Conservation (phyloP, 2,888 invertebrate species). For the Phrixothrix hirtus region DNA sequence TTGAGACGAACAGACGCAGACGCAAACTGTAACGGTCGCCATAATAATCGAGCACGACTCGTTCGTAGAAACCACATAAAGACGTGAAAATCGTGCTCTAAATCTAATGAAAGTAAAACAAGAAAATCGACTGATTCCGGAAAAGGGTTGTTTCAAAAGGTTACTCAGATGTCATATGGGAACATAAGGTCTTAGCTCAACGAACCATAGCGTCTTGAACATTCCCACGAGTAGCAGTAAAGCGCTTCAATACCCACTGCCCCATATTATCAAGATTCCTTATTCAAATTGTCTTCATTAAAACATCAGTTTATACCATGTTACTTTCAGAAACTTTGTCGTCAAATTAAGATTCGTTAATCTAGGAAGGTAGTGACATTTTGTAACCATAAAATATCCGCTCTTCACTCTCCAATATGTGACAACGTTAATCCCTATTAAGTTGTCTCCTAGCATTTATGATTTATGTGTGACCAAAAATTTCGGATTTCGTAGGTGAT, state of each 20-base stretch:
- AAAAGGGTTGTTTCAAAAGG: conserved; percentile 42
- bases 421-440: no score
- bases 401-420: no score
- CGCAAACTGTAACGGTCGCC: conserved; percentile 20
- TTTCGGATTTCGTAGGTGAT: conserved; percentile 2
- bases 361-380: no score
- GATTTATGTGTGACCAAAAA: not conserved
- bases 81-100: conserved; percentile 17
- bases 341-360: no score
- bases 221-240: conserved; percentile 45
- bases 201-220: conserved; percentile 49
- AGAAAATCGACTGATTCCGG: conserved; percentile 17
- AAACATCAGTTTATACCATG: no score
- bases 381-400: no score
- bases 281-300: conserved; percentile 34
- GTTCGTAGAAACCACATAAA: conserved; percentile 14
- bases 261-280: conserved; percentile 47
- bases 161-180: conserved; percentile 40
- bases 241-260: conserved; percentile 44
- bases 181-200: conserved; percentile 47
- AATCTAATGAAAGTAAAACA: not conserved
- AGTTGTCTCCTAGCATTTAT: no score
- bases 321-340: no score
- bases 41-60: conserved; percentile 15
- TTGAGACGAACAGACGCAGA: conserved; percentile 11